phyloP scores from a whole-genome alignment of 1,140 invertebrate species.

The Aphelenchoides fujianensis region DNA sequence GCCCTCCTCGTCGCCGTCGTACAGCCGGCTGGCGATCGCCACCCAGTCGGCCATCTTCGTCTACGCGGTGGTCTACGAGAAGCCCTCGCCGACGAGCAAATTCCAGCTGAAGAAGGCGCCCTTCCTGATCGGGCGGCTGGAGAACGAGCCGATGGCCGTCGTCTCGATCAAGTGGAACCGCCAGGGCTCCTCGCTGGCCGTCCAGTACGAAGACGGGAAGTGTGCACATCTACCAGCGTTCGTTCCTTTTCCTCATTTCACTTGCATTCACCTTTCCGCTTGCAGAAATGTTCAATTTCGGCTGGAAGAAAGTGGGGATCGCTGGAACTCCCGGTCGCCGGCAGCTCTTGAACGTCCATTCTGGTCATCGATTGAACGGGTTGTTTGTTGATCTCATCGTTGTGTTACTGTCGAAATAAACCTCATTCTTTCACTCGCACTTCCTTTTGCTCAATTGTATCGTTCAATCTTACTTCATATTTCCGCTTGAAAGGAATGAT shows the following conservation, averaged over 20 bases:
- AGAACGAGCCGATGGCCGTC: background rate
- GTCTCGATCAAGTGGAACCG: background rate
- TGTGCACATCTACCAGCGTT: slow-evolving; percentile 1
- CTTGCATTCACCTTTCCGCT: too few species aligned
- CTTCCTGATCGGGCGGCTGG: background rate
- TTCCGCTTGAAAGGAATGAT: too few species aligned
- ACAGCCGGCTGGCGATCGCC: background rate
- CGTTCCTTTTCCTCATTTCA: background rate
- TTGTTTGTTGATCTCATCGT: too few species aligned
- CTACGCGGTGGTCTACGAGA: background rate
- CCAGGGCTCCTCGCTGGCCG: background rate
- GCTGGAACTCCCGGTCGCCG: too few species aligned
- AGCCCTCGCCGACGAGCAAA: background rate
- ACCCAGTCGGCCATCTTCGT: background rate
- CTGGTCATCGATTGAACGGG: too few species aligned
- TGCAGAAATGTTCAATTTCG: slow-evolving; percentile 4
- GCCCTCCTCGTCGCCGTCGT: background rate
- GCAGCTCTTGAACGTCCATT: too few species aligned
- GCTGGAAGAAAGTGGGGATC: background rate
- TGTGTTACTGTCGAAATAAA: too few species aligned
- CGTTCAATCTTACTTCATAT: too few species aligned
- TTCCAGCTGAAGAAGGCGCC: background rate
- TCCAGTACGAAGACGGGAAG: slow-evolving; percentile 12
- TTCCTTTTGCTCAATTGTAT: too few species aligned
- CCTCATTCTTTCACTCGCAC: too few species aligned